Evolutionary conservation across 2,113 vertebrate genomes (phyloP).

Genomic region (Hepsetus odoe): DNA sequence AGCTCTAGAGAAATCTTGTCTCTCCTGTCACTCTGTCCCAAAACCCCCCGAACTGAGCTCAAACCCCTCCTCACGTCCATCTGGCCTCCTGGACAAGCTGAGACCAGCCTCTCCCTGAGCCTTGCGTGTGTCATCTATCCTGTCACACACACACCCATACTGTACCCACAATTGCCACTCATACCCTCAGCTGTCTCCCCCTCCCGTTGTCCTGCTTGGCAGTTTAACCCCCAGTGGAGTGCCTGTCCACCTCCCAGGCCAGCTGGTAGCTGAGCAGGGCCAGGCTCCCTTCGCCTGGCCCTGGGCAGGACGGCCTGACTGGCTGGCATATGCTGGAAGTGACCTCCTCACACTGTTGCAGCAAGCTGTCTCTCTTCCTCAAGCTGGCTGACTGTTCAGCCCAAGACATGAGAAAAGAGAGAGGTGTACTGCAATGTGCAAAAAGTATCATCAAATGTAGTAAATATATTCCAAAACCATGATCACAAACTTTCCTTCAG

Average conservation of each 20-base stretch:
- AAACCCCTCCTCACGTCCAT: slow-evolving; percentile 50
- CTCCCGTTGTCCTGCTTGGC: slow-evolving; percentile 42
- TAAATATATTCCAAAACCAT: too few relatives aligned
- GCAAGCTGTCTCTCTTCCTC: slow-evolving; percentile 38
- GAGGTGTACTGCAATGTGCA: slow-evolving; percentile 13
- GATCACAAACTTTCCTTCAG: too few relatives aligned
- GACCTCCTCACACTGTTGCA: slow-evolving; percentile 46
- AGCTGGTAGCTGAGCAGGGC: slow-evolving; percentile 48
- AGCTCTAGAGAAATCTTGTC: slow-evolving; percentile 56
- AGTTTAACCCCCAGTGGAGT: slow-evolving; percentile 43
- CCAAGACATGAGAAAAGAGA: not conserved
- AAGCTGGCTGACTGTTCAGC: slow-evolving; percentile 17
- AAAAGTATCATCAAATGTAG: not conserved
- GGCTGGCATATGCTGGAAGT: slow-evolving; percentile 52
- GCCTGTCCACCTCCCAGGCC: slow-evolving; percentile 51
- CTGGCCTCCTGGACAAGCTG: slow-evolving; percentile 47
- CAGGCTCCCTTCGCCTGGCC: slow-evolving; percentile 36
- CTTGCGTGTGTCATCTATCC: not conserved
- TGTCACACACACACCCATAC: slow-evolving; percentile 13
- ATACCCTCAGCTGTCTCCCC: slow-evolving; percentile 47
- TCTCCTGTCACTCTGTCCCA: slow-evolving; percentile 51
- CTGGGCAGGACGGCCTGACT: slow-evolving; percentile 45
- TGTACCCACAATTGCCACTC: slow-evolving; percentile 39
- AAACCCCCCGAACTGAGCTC: slow-evolving; percentile 35
- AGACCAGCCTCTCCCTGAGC: slow-evolving; percentile 34